Base-by-base conservation (phyloP, 2,113 vertebrate genomes). In the Cephalopterus ornatus region DNA sequence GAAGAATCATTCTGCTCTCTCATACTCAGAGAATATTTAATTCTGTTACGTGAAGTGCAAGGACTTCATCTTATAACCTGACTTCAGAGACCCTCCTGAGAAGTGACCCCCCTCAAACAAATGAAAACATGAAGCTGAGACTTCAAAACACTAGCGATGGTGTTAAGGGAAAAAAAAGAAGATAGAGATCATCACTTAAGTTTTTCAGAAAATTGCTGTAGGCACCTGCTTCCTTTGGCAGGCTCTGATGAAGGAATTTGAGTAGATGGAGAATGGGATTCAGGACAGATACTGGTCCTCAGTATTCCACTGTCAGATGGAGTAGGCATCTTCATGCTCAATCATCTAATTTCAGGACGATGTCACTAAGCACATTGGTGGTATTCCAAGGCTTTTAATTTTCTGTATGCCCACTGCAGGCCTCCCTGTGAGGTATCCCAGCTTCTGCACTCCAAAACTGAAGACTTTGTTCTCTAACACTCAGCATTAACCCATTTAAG, bases 301-400 rank as follows among this genome's bases (percentile, higher is more conserved):
- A 53, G 46, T 37, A 62, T 66, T 77, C 42, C 39, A 42, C 24
- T 30, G 41, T 70, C 53, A 52, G 58, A 39, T 20, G 39, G 33
- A 81, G 30, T 6, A 88, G 26, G 10, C 6, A 58, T 2, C 4
- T 79, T 75, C 20, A 53, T 21, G 20, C n/a, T 53, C 32, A 63
- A 89, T 47, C 8, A 68, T 21, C 39, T 42, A 37, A 47, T n/a
- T 17, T 32, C 35, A 27, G 12, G 0, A 0, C 80, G 19, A 28
- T 46, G 28, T 70, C 20, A 15, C 26, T 62, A 24, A 30, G 32
- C 8, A 21, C 11, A 3, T 8, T 47, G 27, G 32, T 72, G 35
- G 3, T 18, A 61, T 86, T 67, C 23, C 50, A 71, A 85, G 12
- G 42, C 5, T 46, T 74, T 89, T 50, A 50, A 55, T 9, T 55